Percentiles rank a stretch among this genome's conserved stretches.
Evolutionary conservation across 2,113 vertebrate species (phyloP).

Genomic region (Anseranas semipalmata): DNA sequence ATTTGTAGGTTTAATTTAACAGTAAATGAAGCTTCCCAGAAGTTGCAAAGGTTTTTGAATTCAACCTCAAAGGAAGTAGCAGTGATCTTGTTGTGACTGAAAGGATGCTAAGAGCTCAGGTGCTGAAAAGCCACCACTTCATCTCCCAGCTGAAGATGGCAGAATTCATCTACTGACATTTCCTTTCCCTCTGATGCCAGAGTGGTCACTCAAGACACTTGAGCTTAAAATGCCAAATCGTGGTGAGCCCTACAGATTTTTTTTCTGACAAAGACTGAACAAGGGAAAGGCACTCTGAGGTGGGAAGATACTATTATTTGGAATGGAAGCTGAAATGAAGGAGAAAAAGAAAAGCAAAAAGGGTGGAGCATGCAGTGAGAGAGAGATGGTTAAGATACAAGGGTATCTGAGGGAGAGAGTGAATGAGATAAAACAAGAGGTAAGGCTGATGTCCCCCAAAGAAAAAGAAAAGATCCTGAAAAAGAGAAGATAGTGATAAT

Average conservation of each 20-base stretch:
- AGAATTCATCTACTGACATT: neutral
- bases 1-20: neutral
- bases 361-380: neutral
- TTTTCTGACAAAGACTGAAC: neutral
- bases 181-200: neutral
- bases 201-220: neutral
- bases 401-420: neutral
- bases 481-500: neutral
- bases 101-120: neutral
- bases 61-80: neutral
- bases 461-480: neutral
- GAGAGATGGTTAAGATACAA: neutral
- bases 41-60: neutral
- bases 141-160: neutral
- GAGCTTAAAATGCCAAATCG: neutral
- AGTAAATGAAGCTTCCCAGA: neutral
- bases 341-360: neutral
- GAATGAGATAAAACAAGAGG: neutral
- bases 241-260: neutral
- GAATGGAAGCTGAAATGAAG: neutral
- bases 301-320: neutral
- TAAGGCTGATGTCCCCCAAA: neutral
- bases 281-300: neutral
- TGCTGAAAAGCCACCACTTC: neutral
- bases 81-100: neutral